Evolutionary conservation across 1,140 invertebrate genomes (phyloP).

Genomic region (Bicyclus anynana): DNA sequence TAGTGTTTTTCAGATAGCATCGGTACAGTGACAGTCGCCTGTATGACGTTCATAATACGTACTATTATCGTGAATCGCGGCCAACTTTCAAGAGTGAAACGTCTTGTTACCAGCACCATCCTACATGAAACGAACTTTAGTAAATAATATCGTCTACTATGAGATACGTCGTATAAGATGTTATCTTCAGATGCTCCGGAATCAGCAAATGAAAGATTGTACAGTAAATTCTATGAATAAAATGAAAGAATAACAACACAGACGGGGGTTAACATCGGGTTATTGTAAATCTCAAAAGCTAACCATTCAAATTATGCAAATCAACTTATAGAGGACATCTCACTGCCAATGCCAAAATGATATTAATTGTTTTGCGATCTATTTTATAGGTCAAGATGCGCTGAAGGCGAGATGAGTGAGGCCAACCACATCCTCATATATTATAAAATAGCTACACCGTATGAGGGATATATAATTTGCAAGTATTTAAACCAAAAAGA

Average conservation of each 20-base stretch:
- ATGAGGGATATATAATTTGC: constrained; percentile 12
- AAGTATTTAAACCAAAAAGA: constrained; percentile 15
- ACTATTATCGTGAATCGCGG: too few species aligned
- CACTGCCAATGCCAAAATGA: background rate
- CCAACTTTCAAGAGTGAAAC: too few species aligned
- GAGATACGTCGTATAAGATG: too few species aligned
- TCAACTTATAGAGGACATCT: background rate
- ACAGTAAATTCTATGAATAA: background rate
- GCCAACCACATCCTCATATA: constrained; percentile 11
- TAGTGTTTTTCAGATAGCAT: too few species aligned
- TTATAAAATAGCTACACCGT: constrained; percentile 3
- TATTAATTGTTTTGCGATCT: background rate
- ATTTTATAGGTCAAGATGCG: constrained; percentile 14
- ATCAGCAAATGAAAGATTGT: background rate
- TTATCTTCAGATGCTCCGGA: too few species aligned
- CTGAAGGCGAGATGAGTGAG: constrained; percentile 15
- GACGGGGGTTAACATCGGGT: background rate
- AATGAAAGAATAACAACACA: background rate
- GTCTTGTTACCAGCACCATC: too few species aligned
- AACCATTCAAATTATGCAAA: background rate
- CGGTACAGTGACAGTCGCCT: too few species aligned
- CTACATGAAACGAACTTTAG: too few species aligned
- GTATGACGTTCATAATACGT: too few species aligned
- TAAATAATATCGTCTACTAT: too few species aligned
- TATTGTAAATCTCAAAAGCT: background rate